A percentile compares a stretch with the other conserved stretches of the same genome.
phyloP scores from a whole-genome alignment of 2,113 vertebrate species.

The Cacatua alba region DNA sequence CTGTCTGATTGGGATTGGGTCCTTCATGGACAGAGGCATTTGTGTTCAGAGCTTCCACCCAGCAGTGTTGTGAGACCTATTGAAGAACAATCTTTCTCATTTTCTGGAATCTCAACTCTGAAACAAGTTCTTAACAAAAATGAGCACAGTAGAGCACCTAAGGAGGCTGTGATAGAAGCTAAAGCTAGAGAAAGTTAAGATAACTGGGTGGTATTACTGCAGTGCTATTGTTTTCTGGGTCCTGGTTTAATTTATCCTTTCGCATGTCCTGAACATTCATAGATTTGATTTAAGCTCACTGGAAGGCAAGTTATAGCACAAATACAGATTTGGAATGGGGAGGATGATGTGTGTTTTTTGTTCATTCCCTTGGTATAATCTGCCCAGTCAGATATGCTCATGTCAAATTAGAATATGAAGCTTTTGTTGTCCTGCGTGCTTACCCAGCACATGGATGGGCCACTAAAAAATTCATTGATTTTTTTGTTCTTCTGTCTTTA shows the following conservation, averaged over 20 bases:
- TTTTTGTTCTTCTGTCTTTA: background rate
- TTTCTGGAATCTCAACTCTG: background rate
- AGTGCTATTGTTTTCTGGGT: background rate
- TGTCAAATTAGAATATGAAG: background rate
- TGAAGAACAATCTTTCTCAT: background rate
- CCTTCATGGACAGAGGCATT: background rate
- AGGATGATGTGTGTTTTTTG: background rate
- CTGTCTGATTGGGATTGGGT: background rate
- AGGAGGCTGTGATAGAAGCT: background rate
- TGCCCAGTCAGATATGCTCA: background rate
- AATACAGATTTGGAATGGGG: background rate
- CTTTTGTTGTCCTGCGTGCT: background rate
- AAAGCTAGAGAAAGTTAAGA: background rate
- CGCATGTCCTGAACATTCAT: background rate
- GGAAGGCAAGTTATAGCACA: background rate
- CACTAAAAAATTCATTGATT: background rate
- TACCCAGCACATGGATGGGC: background rate
- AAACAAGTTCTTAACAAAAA: slow-evolving; percentile 14
- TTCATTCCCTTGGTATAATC: background rate
- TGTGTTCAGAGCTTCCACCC: background rate
- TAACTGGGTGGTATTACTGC: background rate
- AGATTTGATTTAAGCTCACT: background rate
- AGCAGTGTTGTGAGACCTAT: background rate
- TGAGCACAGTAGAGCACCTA: background rate
- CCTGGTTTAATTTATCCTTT: background rate